phyloP scores from a whole-genome alignment of 2,888 invertebrate genomes.

The Seladonia tumulorum region DNA sequence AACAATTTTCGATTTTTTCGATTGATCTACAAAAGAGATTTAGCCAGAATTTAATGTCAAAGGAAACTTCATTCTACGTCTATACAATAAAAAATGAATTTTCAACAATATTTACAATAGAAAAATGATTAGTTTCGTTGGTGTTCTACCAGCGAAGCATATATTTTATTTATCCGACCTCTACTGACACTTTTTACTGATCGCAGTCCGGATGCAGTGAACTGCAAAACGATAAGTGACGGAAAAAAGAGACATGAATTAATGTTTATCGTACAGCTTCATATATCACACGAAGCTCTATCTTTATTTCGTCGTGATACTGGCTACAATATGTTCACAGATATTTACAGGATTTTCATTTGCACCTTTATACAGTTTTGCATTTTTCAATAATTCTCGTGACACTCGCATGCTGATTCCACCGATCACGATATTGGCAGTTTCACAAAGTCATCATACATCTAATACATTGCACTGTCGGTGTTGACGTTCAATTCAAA shows the following conservation, averaged over 20 bases:
- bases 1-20: background rate
- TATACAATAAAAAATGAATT: too few relatives aligned
- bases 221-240: background rate
- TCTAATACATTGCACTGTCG: conserved; percentile 52
- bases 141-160: background rate
- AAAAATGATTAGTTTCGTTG: background rate
- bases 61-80: background rate
- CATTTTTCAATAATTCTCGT: conserved; percentile 30
- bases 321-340: conserved; percentile 70
- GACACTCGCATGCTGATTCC: conserved; percentile 7
- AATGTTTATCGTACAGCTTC: conserved; percentile 58
- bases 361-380: conserved; percentile 60
- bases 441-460: conserved; percentile 61
- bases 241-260: background rate
- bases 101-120: background rate
- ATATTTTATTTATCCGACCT: background rate
- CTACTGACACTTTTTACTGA: background rate
- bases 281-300: conserved; percentile 63
- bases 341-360: conserved; percentile 67
- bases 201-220: background rate
- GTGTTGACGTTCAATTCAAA: conserved; percentile 38
- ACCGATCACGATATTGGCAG: conserved; percentile 38
- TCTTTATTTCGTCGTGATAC: conserved; percentile 66
- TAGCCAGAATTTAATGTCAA: background rate
- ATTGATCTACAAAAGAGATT: background rate